These are phyloP conservation scores for Platyscelio sp. DNA, from an alignment of 2,888 invertebrate genomes.

Conservation along the genomic window DNA sequence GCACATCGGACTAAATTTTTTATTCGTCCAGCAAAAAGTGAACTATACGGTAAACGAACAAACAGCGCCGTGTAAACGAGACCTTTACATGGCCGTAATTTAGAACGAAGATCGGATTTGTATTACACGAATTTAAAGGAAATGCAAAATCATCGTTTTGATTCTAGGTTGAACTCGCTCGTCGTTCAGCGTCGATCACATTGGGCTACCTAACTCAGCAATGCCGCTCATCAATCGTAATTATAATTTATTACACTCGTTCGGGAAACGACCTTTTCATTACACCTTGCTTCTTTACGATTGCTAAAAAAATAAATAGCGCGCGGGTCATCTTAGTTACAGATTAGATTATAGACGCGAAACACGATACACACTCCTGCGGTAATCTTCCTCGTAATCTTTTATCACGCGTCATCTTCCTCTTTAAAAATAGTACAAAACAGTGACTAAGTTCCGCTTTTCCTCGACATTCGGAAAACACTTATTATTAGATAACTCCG, in stretches of 20 bases:
- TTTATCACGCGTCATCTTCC: constrained; percentile 53
- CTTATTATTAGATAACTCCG: constrained; percentile 76
- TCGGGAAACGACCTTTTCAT: constrained; percentile 52
- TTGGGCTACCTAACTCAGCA: constrained; percentile 30
- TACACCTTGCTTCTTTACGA: constrained; percentile 55
- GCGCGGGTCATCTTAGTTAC: constrained; percentile 79
- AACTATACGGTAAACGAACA: neutral
- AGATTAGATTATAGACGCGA: constrained; percentile 79
- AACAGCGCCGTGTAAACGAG: neutral
- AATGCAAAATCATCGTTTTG: constrained; percentile 30
- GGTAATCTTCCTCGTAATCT: constrained; percentile 69
- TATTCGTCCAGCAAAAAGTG: constrained; percentile 48
- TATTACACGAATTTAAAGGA: neutral
- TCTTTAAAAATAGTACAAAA: constrained; percentile 83
- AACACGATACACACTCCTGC: constrained; percentile 27
- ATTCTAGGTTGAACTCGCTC: constrained; percentile 38
- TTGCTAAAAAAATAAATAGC: constrained; percentile 83
- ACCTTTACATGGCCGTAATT: neutral
- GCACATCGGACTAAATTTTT: constrained; percentile 59
- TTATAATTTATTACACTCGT: constrained; percentile 72
- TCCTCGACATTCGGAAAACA: constrained; percentile 81
- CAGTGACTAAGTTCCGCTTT: constrained; percentile 84
- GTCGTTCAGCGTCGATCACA: neutral
- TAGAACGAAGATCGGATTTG: neutral
- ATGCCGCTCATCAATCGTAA: constrained; percentile 67